A percentile compares a stretch with the other conserved stretches of the same genome.
phyloP scores from a whole-genome alignment of 92 coral and sea anemone genomes.

The Bergia puertoricense region DNA sequence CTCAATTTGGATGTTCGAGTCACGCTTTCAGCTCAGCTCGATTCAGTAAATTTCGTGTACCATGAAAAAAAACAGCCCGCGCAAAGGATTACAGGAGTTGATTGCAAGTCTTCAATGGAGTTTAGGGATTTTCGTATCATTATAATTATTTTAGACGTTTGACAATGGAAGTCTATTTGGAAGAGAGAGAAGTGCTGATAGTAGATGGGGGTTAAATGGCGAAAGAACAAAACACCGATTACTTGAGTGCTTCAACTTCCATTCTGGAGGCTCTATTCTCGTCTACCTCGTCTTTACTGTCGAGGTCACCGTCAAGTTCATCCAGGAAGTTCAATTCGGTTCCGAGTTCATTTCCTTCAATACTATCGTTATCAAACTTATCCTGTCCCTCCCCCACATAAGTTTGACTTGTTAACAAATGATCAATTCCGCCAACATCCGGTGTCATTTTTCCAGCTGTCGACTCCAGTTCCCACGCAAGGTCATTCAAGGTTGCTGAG shows the following conservation, averaged over 20 bases:
- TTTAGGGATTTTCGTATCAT: too few species aligned
- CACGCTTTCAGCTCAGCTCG: too few species aligned
- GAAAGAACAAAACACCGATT: not conserved
- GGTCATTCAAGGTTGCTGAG: conserved; percentile 82
- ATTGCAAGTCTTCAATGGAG: too few species aligned
- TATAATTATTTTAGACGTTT: too few species aligned
- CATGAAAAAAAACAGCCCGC: too few species aligned
- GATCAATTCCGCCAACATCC: conserved; percentile 63
- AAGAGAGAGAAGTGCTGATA: too few species aligned
- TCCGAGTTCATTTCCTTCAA: conserved; percentile 74
- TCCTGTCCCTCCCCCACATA: conserved; percentile 30
- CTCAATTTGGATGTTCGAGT: too few species aligned
- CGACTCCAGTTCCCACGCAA: conserved; percentile 95
- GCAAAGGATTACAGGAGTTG: too few species aligned
- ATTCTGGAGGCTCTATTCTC: conserved; percentile 60
- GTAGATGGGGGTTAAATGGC: not conserved
- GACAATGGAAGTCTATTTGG: too few species aligned
- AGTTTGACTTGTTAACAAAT: conserved; percentile 13
- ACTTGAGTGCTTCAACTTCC: conserved; percentile 78
- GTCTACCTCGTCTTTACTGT: conserved; percentile 55
- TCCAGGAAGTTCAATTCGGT: conserved; percentile 66
- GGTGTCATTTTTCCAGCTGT: conserved; percentile 87
- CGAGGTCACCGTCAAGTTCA: conserved; percentile 48
- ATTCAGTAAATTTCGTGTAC: too few species aligned
- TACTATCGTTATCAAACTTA: conserved; percentile 79